Evolutionary conservation across 2,888 invertebrate species (phyloP), one percentile per base, ranked within the genome.

Genomic region (Pseudococcus jackbeardsleyi): DNA sequence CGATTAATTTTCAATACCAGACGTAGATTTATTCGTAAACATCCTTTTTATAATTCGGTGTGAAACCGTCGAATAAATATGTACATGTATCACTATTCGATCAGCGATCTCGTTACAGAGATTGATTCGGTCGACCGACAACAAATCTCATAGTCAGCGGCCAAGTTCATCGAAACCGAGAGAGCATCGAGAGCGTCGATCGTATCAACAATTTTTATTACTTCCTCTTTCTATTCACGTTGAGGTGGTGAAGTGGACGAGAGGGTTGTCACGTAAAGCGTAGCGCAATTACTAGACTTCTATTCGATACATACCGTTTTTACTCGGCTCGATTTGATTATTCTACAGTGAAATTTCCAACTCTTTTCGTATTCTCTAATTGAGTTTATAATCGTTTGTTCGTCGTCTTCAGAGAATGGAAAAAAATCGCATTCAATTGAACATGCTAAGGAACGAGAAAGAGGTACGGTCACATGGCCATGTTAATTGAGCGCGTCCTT

Each of bases 201-300:
- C 26, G 68, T 72, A 72, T 72, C 68, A 33, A 33, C 33, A 33
- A 72, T 26, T 72, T 72, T 72, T 72, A 72, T 72, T 72, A 72
- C 68, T 72, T 72, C 68, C 68, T 72, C 33, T 72, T 72, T 59
- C 59, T 19, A n/a, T 59, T 17, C 59, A 59, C 22, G 64, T 22
- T 12, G 17, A 17, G 54, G 54, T 5, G 17, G 17, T 5, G 54
- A 17, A 17, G 17, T 6, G 59, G 19, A 19, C 19, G 8, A 9
- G 59, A 19, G 59, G n/a, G 19, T 59, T 59, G 59, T 59, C 59
- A 59, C 59, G 59, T 59, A 59, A 59, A 59, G 59, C 19, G 59
- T 59, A 59, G 19, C n/a, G 59, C 59, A 59, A 59, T 59, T 59
- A 59, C 59, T 59, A 19, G 0, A 59, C 5, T 59, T 59, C 19